Conservation (phyloP, 2,888 invertebrate species). For the Xanthia icteritia region DNA sequence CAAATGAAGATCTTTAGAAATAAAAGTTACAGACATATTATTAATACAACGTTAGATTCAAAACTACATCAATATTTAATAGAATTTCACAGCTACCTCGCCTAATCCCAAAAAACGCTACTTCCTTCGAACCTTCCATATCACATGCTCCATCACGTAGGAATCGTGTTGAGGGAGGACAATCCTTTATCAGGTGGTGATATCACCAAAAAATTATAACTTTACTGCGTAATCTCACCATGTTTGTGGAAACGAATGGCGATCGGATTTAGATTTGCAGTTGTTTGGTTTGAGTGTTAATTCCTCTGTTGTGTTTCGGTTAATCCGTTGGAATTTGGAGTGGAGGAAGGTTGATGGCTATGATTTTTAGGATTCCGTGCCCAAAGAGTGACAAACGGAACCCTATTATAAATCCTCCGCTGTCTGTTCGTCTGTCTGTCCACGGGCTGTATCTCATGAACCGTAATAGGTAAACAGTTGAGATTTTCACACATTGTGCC, state of each 20-base stretch:
- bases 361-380: no score
- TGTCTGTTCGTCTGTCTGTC: no score
- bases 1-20: no score
- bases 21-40: no score
- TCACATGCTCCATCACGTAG: constrained; percentile 37
- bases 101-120: constrained; percentile 51
- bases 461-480: no score
- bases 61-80: background rate
- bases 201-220: constrained; percentile 6
- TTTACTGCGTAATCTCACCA: constrained; percentile 3
- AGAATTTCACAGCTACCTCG: background rate
- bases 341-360: background rate
- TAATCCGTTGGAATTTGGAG: constrained; percentile 33
- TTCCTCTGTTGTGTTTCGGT: constrained; percentile 28
- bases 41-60: background rate
- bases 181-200: constrained; percentile 69
- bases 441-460: no score
- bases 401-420: no score
- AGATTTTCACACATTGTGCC: no score
- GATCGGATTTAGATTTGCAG: constrained; percentile 61
- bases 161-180: constrained; percentile 63
- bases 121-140: constrained; percentile 26
- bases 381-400: no score
- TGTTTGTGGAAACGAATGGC: constrained; percentile 44
- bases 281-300: constrained; percentile 35